Conservation (phyloP, 2,888 invertebrate species). For the Apodemia hepburni region DNA sequence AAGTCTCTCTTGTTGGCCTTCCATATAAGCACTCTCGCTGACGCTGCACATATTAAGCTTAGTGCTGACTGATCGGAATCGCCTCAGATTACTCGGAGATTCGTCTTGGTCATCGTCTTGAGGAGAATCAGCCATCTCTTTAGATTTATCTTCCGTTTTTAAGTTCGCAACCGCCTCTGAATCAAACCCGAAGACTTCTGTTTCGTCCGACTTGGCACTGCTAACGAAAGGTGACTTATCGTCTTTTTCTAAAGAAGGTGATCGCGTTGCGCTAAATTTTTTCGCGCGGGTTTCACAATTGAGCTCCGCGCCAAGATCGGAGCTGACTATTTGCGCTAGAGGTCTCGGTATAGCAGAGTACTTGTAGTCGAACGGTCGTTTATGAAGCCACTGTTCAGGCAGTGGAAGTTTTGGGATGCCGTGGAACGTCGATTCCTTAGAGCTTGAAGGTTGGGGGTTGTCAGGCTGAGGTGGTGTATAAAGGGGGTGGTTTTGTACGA, state of each 20-base stretch:
- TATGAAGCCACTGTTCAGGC: conserved; percentile 70
- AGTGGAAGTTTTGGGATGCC: conserved; percentile 59
- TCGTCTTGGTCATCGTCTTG: conserved; percentile 45
- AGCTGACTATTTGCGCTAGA: conserved; percentile 53
- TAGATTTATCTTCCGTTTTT: conserved; percentile 40
- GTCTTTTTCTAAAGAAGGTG: conserved; percentile 75
- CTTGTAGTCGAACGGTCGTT: conserved; percentile 60
- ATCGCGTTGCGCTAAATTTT: conserved; percentile 67
- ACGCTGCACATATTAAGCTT: conserved; percentile 64
- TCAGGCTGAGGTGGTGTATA: conserved; percentile 33
- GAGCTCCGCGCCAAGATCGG: conserved; percentile 56
- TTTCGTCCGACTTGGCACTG: conserved; percentile 50
- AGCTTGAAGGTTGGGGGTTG: conserved; percentile 37
- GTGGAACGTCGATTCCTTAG: conserved; percentile 35
- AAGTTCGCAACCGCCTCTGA: conserved; percentile 48
- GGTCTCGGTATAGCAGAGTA: conserved; percentile 64
- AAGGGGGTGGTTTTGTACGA: conserved; percentile 37
- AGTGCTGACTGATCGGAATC: conserved; percentile 67
- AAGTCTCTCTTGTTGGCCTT: conserved; percentile 52
- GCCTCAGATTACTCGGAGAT: conserved; percentile 54
- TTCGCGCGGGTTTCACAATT: conserved; percentile 55
- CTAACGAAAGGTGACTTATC: conserved; percentile 65
- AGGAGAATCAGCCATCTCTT: conserved; percentile 40
- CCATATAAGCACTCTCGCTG: conserved; percentile 48
- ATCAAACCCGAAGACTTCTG: conserved; percentile 64